A percentile compares a stretch with the other conserved stretches of the same genome.
Evolutionary conservation across 2,797 vertebrate species (phyloP).

Genomic region (Arremon aurantiirostris): DNA sequence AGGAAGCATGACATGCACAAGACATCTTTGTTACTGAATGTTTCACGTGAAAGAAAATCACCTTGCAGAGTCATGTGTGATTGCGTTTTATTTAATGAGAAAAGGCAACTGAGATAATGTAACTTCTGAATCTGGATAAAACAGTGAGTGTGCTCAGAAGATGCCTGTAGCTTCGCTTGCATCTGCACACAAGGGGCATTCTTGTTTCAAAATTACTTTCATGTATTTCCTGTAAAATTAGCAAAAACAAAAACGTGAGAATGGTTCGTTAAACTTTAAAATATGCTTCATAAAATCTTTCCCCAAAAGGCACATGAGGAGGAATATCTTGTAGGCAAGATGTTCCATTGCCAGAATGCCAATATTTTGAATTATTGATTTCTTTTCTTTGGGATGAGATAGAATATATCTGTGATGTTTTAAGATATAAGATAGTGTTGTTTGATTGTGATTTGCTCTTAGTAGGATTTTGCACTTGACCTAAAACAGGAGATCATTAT

Average conservation of each 20-base stretch:
- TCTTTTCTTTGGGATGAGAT: neutral
- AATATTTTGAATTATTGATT: neutral
- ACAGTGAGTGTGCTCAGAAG: neutral
- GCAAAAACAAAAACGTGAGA: neutral
- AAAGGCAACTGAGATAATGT: slow-evolving; percentile 3
- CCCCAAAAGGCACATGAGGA: neutral
- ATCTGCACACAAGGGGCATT: neutral
- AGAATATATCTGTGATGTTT: neutral
- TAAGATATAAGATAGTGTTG: neutral
- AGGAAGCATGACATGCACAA: neutral
- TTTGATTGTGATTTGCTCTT: slow-evolving; percentile 23
- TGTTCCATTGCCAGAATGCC: neutral
- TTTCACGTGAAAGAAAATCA: slow-evolving; percentile 10
- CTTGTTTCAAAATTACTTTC: neutral
- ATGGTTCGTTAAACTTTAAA: slow-evolving; percentile 10
- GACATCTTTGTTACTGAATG: slow-evolving; percentile 46
- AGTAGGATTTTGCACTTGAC: slow-evolving; percentile 10
- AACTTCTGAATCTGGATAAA: slow-evolving; percentile 38
- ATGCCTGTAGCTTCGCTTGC: neutral
- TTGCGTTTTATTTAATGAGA: slow-evolving; percentile 51
- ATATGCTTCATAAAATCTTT: neutral
- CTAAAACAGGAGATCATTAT: neutral
- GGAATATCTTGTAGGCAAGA: neutral
- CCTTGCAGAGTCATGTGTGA: neutral
- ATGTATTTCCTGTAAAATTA: slow-evolving; percentile 15